Conservation (phyloP, 92 coral and sea anemone species). For the Bergia puertoricense region DNA sequence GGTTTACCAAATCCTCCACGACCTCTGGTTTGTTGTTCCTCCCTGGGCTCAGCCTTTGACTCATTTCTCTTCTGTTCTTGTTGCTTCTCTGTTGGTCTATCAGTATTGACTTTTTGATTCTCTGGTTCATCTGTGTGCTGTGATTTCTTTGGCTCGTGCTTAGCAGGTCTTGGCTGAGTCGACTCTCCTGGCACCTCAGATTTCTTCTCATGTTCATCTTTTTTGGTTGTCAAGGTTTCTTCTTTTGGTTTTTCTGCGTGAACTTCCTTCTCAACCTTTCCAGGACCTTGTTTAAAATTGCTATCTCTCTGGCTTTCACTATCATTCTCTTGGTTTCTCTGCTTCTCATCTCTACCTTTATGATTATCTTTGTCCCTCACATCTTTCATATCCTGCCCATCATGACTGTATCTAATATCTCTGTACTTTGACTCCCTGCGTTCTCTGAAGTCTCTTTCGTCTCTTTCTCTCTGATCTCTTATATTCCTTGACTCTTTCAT, state of each 20-base stretch:
- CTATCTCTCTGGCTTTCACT: slow-evolving; percentile 5
- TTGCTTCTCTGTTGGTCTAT: slow-evolving; percentile 18
- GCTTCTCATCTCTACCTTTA: slow-evolving; percentile 3
- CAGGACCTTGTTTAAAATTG: slow-evolving; percentile 8
- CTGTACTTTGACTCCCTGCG: slow-evolving; percentile 5
- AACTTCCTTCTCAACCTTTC: slow-evolving; percentile 16
- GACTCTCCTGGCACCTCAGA: slow-evolving; percentile 3
- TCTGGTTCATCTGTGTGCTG: slow-evolving; percentile 3
- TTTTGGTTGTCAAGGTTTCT: not conserved
- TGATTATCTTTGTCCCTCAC: not conserved
- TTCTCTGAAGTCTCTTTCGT: slow-evolving; percentile 14
- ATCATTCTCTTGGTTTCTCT: not conserved
- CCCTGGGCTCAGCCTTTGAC: slow-evolving; percentile 36
- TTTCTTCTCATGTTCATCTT: slow-evolving; percentile 22
- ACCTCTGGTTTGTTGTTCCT: slow-evolving; percentile 53
- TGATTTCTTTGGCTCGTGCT: slow-evolving; percentile 25
- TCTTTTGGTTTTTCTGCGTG: slow-evolving; percentile 23
- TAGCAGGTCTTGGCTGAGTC: slow-evolving; percentile 14
- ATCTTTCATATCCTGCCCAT: slow-evolving; percentile 8
- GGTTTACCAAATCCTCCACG: slow-evolving; percentile 69
- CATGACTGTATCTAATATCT: slow-evolving; percentile 22
- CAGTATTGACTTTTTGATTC: not conserved
- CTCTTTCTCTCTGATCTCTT: slow-evolving; percentile 36
- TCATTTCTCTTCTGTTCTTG: slow-evolving; percentile 34
- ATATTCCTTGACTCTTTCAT: slow-evolving; percentile 13